These are phyloP conservation scores for Acrossocheilus wenchowensis DNA, from an alignment of 2,797 vertebrate genomes.

Conservation along the genomic window DNA sequence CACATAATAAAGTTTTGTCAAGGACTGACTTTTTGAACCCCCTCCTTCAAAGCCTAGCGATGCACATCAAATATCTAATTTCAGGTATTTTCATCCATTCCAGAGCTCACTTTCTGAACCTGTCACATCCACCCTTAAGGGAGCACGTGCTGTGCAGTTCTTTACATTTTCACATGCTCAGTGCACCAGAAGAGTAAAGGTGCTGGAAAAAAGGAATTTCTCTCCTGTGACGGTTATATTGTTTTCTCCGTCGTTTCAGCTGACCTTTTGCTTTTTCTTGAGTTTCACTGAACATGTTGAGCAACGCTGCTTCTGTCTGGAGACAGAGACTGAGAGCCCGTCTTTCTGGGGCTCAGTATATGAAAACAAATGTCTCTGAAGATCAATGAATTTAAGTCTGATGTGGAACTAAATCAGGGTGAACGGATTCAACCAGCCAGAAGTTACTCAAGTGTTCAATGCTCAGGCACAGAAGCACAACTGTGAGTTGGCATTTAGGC, in stretches of 20 bases:
- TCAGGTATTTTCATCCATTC: constrained; percentile 13
- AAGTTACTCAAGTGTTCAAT: constrained; percentile 11
- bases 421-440: constrained; percentile 7
- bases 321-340: constrained; percentile 23
- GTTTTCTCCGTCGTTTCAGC: constrained; percentile 52
- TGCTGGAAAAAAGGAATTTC: constrained; percentile 28
- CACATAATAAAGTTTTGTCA: constrained; percentile 22
- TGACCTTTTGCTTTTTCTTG: constrained; percentile 53
- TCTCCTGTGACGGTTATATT: constrained; percentile 41
- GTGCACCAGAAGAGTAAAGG: constrained; percentile 27
- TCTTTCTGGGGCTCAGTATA: constrained; percentile 43
- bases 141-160: not conserved
- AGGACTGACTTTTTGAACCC: constrained; percentile 6
- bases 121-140: constrained; percentile 10
- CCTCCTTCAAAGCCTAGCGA: constrained; percentile 6
- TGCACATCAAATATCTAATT: constrained; percentile 15
- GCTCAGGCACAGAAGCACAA: constrained; percentile 11
- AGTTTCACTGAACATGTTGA: constrained; percentile 18
- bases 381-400: constrained; percentile 47
- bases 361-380: constrained; percentile 55
- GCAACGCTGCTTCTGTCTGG: not conserved
- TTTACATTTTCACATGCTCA: constrained; percentile 37
- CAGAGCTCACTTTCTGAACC: not conserved
- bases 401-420: constrained; percentile 10
- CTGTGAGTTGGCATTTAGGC: constrained; percentile 74